phyloP scores from a whole-genome alignment of 1,140 invertebrate species.

The Apis florea region DNA sequence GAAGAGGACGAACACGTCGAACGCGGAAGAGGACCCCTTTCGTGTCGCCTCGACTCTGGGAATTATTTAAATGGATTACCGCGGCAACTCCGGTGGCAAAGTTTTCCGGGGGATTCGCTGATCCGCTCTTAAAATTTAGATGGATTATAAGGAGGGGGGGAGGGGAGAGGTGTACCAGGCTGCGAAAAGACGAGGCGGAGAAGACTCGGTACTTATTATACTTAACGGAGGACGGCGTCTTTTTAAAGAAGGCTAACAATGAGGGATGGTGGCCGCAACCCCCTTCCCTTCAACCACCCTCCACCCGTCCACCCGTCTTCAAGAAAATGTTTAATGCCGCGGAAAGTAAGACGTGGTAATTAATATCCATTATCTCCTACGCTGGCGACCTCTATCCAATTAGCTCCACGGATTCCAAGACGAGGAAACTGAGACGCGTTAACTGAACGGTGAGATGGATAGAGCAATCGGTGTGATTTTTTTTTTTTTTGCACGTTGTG shows the following conservation, averaged over 20 bases:
- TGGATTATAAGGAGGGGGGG: constrained; percentile 75
- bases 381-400: constrained; percentile 76
- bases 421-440: constrained; percentile 76
- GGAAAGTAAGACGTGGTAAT: constrained; percentile 79
- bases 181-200: constrained; percentile 39
- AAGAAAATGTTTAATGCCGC: constrained; percentile 80
- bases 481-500: neutral
- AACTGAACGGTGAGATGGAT: constrained; percentile 30
- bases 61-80: constrained; percentile 81
- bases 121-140: constrained; percentile 80
- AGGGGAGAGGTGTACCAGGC: constrained; percentile 24
- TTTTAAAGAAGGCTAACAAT: constrained; percentile 79
- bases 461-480: neutral
- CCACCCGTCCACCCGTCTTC: constrained; percentile 49
- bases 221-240: constrained; percentile 75
- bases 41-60: constrained; percentile 69
- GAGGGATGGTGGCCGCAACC: constrained; percentile 75
- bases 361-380: constrained; percentile 80
- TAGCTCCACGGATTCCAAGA: constrained; percentile 67
- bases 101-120: constrained; percentile 72
- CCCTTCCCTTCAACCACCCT: constrained; percentile 12
- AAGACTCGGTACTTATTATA: constrained; percentile 78
- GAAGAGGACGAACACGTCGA: constrained; percentile 36
- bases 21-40: constrained; percentile 64
- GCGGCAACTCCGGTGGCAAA: constrained; percentile 69